Base-by-base conservation (phyloP, 2,888 invertebrate species). In the Pomacea canaliculata region DNA sequence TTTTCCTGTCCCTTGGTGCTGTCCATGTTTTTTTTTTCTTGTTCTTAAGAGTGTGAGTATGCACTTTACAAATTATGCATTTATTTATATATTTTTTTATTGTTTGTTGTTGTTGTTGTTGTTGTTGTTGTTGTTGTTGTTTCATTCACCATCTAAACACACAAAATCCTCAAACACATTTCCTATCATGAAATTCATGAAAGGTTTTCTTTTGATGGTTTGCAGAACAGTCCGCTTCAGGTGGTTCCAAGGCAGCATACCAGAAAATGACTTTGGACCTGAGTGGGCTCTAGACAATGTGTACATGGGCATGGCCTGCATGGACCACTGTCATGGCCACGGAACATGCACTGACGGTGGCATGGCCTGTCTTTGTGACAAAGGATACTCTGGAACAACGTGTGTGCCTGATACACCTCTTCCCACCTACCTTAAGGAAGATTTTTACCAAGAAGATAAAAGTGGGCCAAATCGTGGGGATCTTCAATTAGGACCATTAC, bases 271-370 rank as follows among this genome's bases (percentile, higher is more conserved):
- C 77, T 86, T 83, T 71, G 87, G 87, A 18, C 88, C 89, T 37
- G 86, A 88, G n/a, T 91, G 91, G 91, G 91, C 90, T 13, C 78
- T 91, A 46, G 91, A 91, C 81, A 91, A 91, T 80, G 85, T 91
- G 27, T 91, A 90, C 81, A 88, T 91, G 70, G 91, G 91, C 0
- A 90, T 91, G 83, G 85, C 88, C 23, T 91, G 91, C 82, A 81
- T 85, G 80, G 86, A 89, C 23, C 87, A 91, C 79, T 91, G 91
- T 79, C 82, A 84, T 56, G 91, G 91, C 18, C 91, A 91, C 82
- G 91, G 91, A 13, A 82, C 85, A 71, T 90, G 91, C 81, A 78
- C 83, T 77, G 5, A 37, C 2, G 83, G 80, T 71, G 88, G 89
- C 46, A 83, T 88, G 76, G 77, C 85, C 77, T 90, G 89, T 77